phyloP scores from a whole-genome alignment of 2,797 vertebrate species.

The Pristis pectinata region DNA sequence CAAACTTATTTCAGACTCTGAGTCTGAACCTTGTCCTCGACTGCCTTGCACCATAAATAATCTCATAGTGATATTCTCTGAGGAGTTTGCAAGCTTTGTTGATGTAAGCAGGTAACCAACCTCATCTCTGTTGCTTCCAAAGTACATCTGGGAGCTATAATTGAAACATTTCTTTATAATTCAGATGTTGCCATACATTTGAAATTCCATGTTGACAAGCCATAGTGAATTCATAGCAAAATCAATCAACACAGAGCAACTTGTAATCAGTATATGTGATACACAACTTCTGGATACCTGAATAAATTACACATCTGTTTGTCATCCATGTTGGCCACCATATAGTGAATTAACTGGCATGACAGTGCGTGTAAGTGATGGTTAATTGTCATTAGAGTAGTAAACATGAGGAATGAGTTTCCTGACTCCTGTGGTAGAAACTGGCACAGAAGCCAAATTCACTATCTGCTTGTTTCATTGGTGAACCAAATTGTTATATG shows the following conservation, averaged over 20 bases:
- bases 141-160: not conserved
- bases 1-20: not conserved
- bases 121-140: not conserved
- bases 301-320: not conserved
- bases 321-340: not conserved
- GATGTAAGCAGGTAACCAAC: not conserved
- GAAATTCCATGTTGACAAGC: not conserved
- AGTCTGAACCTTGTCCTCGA: not conserved
- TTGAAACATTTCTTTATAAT: not conserved
- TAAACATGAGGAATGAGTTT: not conserved
- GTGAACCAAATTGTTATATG: not conserved
- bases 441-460: not conserved
- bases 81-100: no score
- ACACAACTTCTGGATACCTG: not conserved
- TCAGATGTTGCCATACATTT: not conserved
- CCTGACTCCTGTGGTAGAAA: not conserved
- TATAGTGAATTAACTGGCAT: not conserved
- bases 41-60: not conserved
- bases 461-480: not conserved
- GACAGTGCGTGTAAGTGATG: not conserved
- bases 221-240: not conserved
- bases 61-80: not conserved
- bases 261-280: not conserved
- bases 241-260: not conserved
- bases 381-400: not conserved